phyloP scores from a whole-genome alignment of 2,113 vertebrate species.

The Psittacara wagleri region DNA sequence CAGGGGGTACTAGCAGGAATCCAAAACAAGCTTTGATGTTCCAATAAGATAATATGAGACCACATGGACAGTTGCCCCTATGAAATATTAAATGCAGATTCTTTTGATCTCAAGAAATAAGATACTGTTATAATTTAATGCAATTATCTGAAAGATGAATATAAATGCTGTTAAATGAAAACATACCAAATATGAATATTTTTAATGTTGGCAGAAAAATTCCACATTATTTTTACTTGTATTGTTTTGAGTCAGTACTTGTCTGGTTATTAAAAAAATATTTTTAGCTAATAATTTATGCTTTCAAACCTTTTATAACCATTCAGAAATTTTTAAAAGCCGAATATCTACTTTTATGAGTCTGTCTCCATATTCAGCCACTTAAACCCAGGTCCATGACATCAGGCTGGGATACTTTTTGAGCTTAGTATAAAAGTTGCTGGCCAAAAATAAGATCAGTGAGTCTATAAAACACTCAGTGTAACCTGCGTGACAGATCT shows the following conservation, averaged over 20 bases:
- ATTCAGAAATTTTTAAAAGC: not conserved
- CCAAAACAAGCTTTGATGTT: slow-evolving; percentile 49
- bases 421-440: not conserved
- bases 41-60: slow-evolving; percentile 37
- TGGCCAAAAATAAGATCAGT: not conserved
- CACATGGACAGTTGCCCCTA: not conserved
- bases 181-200: not conserved
- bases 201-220: not conserved
- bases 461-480: not conserved
- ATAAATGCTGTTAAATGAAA: slow-evolving; percentile 47
- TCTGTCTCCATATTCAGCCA: not conserved
- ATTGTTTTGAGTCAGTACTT: not conserved
- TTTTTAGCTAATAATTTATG: not conserved
- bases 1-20: not conserved
- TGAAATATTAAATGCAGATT: slow-evolving; percentile 47
- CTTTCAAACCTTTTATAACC: not conserved
- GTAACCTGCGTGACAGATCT: not conserved
- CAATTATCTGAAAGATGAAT: not conserved
- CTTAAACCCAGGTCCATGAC: not conserved
- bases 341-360: not conserved
- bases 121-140: not conserved
- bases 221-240: not conserved
- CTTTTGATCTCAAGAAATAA: slow-evolving; percentile 31
- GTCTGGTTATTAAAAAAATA: not conserved
- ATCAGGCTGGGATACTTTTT: not conserved